Evolutionary conservation across 1,140 invertebrate genomes (phyloP).

Genomic region (Drosophila erecta): DNA sequence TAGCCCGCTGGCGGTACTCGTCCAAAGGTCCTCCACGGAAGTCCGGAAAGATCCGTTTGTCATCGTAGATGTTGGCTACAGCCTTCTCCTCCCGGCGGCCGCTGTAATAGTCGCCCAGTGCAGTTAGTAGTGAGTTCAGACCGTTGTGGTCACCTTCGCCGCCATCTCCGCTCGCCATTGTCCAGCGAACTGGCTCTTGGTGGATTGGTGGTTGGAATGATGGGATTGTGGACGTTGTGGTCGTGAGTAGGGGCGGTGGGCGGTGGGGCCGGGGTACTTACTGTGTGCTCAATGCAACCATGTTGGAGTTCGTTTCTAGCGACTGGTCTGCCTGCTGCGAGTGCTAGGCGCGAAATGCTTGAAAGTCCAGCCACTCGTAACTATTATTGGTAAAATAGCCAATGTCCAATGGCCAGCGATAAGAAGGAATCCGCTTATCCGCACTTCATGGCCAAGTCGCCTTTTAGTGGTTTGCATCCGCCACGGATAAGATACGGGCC

Average conservation of each 20-base stretch:
- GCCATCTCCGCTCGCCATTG: conserved; percentile 28
- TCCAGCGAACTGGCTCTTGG: neutral
- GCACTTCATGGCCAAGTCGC: neutral
- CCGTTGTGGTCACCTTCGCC: conserved; percentile 7
- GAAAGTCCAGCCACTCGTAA: conserved; percentile 5
- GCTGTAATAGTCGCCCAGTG: conserved; percentile 47
- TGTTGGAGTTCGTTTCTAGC: conserved; percentile 8
- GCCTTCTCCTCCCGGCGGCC: conserved; percentile 14
- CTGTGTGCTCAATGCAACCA: conserved; percentile 37
- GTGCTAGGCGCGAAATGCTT: conserved; percentile 15
- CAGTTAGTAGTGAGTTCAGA: conserved; percentile 22
- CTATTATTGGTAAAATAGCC: conserved; percentile 22
- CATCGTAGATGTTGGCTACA: conserved; percentile 62
- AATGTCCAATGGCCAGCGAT: conserved; percentile 13
- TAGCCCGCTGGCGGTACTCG: conserved; percentile 89
- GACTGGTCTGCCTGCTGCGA: conserved; percentile 1
- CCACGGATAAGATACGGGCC: conserved; percentile 19
- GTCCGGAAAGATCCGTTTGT: conserved; percentile 85
- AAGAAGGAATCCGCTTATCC: conserved; percentile 26
- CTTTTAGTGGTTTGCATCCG: conserved; percentile 9
- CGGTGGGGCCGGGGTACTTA: conserved; percentile 9
- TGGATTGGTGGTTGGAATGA: neutral
- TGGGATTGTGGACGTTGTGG: no score
- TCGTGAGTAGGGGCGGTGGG: no score
- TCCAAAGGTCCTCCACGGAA: conserved; percentile 90